phyloP scores from a whole-genome alignment of 2,888 invertebrate species.

The Trichopria drosophilae region DNA sequence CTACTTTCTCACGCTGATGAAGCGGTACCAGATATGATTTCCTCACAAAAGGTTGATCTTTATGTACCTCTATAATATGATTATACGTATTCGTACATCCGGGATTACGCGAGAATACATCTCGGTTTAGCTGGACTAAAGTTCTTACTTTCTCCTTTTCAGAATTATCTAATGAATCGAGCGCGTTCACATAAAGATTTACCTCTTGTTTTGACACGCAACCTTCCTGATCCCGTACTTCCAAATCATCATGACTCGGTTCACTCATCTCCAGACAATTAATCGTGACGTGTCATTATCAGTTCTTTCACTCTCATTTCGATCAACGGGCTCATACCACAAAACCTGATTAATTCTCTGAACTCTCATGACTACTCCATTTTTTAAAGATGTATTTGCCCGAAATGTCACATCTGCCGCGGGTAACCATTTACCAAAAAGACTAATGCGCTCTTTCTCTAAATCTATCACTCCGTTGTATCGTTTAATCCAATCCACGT shows the following conservation, averaged over 20 bases:
- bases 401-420: neutral
- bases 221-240: no score
- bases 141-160: no score
- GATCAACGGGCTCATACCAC: no score
- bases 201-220: no score
- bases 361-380: no score
- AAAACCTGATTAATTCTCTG: no score
- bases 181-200: slow-evolving; percentile 1
- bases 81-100: slow-evolving; percentile 26
- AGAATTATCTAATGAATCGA: no score
- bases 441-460: neutral
- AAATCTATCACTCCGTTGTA: neutral
- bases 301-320: no score
- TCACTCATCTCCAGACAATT: no score
- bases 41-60: slow-evolving; percentile 32
- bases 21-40: slow-evolving; percentile 43
- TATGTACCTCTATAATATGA: slow-evolving; percentile 36
- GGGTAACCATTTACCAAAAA: neutral
- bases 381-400: no score
- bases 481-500: neutral
- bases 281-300: no score
- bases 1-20: slow-evolving; percentile 35
- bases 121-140: slow-evolving; percentile 2
- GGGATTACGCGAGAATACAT: slow-evolving; percentile 14
- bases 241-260: no score